Conservation (phyloP, 35 echinoderm and acorn worm species). For the Apostichopus parvimensis region DNA sequence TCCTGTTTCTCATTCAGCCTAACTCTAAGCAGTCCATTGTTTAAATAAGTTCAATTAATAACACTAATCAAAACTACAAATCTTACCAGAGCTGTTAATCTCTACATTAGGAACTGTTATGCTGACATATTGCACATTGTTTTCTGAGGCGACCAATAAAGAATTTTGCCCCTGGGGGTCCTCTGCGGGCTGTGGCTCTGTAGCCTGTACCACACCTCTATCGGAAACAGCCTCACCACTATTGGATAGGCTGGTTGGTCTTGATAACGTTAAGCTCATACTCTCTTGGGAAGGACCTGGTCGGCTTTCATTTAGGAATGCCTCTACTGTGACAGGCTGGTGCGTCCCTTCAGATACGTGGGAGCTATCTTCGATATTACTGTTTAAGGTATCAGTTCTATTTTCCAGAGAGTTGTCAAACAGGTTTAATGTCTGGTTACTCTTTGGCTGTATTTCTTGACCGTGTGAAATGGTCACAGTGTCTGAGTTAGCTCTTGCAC, state of each 20-base stretch:
- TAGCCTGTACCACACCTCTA: neutral
- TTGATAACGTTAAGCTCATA: neutral
- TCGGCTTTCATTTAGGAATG: conserved; percentile 11
- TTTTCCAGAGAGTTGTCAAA: conserved; percentile 33
- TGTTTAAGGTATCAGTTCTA: neutral
- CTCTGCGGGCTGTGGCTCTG: conserved; percentile 11
- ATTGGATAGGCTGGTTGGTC: neutral
- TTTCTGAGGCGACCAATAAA: neutral
- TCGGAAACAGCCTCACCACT: neutral
- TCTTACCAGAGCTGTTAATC: conserved; percentile 63
- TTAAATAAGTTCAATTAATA: too few relatives aligned
- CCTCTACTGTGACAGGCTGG: neutral
- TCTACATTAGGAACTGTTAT: conserved; percentile 74
- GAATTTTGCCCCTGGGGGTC: neutral
- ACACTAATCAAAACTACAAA: neutral
- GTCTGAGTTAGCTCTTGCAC: neutral
- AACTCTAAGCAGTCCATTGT: too few relatives aligned
- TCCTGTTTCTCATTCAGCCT: too few relatives aligned
- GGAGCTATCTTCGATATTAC: neutral
- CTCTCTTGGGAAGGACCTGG: conserved; percentile 16
- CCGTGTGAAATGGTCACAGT: neutral
- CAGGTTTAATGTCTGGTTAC: conserved; percentile 1
- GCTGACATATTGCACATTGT: conserved; percentile 51
- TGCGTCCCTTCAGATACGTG: neutral
- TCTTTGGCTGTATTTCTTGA: neutral